Percentiles rank a stretch among this genome's conserved stretches.
Conservation (phyloP, 2,888 invertebrate genomes). For the Troides oblongomaculatus region DNA sequence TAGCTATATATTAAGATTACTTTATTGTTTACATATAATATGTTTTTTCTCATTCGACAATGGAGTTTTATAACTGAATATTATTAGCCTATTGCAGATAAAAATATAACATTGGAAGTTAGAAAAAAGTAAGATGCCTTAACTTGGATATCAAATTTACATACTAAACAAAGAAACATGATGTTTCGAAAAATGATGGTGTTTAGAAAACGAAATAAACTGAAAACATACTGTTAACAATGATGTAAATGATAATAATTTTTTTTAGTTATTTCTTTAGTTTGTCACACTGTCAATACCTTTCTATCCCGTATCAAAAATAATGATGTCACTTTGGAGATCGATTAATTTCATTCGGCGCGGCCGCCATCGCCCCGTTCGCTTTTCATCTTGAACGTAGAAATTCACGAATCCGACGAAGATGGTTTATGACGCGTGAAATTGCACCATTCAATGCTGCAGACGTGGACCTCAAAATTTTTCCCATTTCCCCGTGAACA, state of each 20-base stretch:
- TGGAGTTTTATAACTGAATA: no score
- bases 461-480: slow-evolving; percentile 58
- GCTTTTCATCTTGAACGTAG: slow-evolving; percentile 59
- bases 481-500: slow-evolving; percentile 72
- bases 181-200: no score
- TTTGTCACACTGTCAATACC: slow-evolving; percentile 30
- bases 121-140: no score
- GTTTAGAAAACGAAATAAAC: no score
- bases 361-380: slow-evolving; percentile 63
- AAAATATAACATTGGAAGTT: no score
- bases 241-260: background rate
- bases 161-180: no score
- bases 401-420: slow-evolving; percentile 59
- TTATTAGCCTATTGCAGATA: no score
- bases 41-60: no score
- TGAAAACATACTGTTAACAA: background rate
- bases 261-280: slow-evolving; percentile 5
- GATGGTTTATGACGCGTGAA: slow-evolving; percentile 77
- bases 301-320: slow-evolving; percentile 48
- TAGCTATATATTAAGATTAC: no score
- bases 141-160: no score
- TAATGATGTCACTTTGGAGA: slow-evolving; percentile 72
- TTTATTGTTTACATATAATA: no score
- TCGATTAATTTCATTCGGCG: slow-evolving; percentile 77
- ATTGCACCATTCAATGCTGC: slow-evolving; percentile 68